Percentiles rank a stretch among this genome's conserved stretches.
phyloP scores from a whole-genome alignment of 2,797 vertebrate genomes.

The Sebastes diploproa region DNA sequence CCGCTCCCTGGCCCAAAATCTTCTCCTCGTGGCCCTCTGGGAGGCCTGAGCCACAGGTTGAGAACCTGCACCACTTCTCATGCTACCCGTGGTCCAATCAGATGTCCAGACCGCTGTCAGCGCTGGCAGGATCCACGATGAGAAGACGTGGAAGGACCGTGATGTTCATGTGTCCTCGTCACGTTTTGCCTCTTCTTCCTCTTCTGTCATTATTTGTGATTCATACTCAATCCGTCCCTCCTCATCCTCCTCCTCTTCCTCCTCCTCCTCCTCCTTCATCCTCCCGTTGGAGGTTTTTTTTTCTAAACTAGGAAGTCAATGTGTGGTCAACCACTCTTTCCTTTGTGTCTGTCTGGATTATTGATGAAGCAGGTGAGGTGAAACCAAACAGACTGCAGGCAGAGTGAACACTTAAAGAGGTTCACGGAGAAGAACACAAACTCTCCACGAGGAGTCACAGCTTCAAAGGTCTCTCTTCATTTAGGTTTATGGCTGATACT shows the following conservation, averaged over 20 bases:
- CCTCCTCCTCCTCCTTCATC: not conserved
- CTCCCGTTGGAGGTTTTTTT: not conserved
- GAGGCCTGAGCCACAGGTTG: not conserved
- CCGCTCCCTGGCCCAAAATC: not conserved
- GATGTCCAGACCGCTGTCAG: not conserved
- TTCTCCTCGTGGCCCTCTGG: not conserved
- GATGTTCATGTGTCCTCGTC: not conserved
- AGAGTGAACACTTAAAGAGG: not conserved
- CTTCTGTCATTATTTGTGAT: not conserved
- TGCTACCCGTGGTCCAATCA: not conserved
- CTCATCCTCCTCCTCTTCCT: not conserved
- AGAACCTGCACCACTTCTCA: not conserved
- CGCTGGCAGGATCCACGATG: no score
- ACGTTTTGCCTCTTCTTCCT: not conserved
- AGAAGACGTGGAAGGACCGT: no score
- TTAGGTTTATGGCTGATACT: not conserved
- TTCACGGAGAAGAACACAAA: not conserved
- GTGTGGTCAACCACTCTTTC: slow-evolving; percentile 25
- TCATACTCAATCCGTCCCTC: not conserved
- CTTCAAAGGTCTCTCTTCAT: not conserved
- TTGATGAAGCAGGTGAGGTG: slow-evolving; percentile 29
- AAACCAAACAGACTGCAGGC: slow-evolving; percentile 10
- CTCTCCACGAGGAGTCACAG: not conserved
- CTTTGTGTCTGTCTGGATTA: slow-evolving; percentile 23
- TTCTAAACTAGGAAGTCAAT: not conserved